Evolutionary conservation across 2,113 vertebrate genomes (phyloP).

Genomic region (Percopsis transmontana): DNA sequence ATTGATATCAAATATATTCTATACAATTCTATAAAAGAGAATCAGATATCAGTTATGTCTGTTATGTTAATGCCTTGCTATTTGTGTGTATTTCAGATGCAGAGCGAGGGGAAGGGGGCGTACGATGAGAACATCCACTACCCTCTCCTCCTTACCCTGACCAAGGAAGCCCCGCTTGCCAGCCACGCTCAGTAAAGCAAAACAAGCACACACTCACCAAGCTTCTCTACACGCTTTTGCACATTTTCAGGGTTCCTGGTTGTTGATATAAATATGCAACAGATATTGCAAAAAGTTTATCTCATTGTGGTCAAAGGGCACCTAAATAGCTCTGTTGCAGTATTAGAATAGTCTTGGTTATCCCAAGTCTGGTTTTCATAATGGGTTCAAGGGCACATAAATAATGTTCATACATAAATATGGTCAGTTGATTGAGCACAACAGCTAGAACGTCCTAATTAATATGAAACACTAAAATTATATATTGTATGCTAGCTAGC

Average conservation of each 20-base stretch:
- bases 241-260: neutral
- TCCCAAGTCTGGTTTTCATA: neutral
- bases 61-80: neutral
- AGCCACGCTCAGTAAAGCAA: slow-evolving; percentile 49
- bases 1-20: too few relatives aligned
- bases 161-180: slow-evolving; percentile 69
- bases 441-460: neutral
- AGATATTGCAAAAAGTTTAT: slow-evolving; percentile 5
- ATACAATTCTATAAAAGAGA: too few relatives aligned
- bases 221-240: slow-evolving; percentile 1
- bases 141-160: slow-evolving; percentile 88
- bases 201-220: slow-evolving; percentile 32
- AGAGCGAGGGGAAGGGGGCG: slow-evolving; percentile 83
- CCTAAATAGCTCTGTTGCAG: neutral
- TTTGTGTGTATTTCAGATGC: slow-evolving; percentile 84
- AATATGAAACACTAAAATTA: neutral
- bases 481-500: neutral
- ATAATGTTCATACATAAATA: neutral
- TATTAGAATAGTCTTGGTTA: neutral
- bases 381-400: neutral
- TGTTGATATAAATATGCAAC: slow-evolving; percentile 1
- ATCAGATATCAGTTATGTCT: too few relatives aligned
- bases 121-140: slow-evolving; percentile 98
- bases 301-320: neutral
- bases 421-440: neutral